Base-by-base conservation (phyloP, 35 echinoderm and acorn worm genomes). In the Patiria miniata region DNA sequence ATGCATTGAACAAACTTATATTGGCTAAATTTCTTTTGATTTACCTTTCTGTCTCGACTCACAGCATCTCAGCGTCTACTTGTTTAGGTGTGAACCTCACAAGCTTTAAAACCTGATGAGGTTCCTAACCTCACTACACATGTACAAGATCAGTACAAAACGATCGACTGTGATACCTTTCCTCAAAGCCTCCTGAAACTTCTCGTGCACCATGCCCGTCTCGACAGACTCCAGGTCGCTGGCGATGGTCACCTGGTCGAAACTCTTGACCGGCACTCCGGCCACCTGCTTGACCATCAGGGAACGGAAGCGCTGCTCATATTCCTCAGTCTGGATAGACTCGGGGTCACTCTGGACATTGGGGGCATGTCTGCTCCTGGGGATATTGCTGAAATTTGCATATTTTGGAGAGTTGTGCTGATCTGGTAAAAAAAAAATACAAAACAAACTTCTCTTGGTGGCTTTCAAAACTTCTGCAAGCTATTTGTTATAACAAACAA, bases 321-420 rank as follows among this genome's bases (percentile, higher is more conserved):
- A 98, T 32, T 98, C 96, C 77, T 98, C 96, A 12, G 96, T 98
- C 44, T 87, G 85, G 37, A 98, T 88, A 3, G 96, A 98, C 40
- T 94, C 92, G 18, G 68, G 83, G 34, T 90, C 88, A 19, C 88
- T 90, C 65, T 73, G 65, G 65, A 73, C 65, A 34, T 28, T 36
- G 2, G 23, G 21, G 34, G 23, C 1, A 30, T 34, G 65, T 0
- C 26, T 32, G 26, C 65, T 30, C 65, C 34, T 73, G 23, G 65
- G 26, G 14, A 73, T 12, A 2, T 73, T 73, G 26, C 29, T 73
- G 8, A 12, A 10, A 32, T 73, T 73, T 36, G 65, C 65, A 73
- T 73, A 73, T 73, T 73, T 73, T 32, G 65, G 65, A 34, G 65
- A 32, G 65, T 26, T 32, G 65, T 73, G 65, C 8, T 73, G 34